phyloP scores from a whole-genome alignment of 1,140 invertebrate genomes.

The Hermatobates lingyangjiaoensis region DNA sequence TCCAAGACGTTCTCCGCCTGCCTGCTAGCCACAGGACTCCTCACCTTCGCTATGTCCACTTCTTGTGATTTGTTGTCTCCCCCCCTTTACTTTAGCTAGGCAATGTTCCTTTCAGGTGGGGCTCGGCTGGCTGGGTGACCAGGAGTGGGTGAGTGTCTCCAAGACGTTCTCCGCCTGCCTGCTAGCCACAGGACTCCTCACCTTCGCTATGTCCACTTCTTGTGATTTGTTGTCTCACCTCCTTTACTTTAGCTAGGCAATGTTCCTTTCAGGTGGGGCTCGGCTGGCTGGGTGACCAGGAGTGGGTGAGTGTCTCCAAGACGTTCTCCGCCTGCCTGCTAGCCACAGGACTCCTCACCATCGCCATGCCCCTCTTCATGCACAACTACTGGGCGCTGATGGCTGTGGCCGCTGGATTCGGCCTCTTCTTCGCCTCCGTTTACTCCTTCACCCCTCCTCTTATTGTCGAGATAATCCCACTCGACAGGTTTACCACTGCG shows the following conservation, averaged over 20 bases:
- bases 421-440: conserved; percentile 65
- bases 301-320: conserved; percentile 66
- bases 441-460: conserved; percentile 78
- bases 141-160: conserved; percentile 63
- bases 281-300: conserved; percentile 74
- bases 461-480: conserved; percentile 54
- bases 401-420: conserved; percentile 37
- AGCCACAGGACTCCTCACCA: conserved; percentile 48
- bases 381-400: conserved; percentile 37
- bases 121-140: conserved; percentile 76
- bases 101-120: conserved; percentile 40
- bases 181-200: conserved; percentile 49
- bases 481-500: conserved; percentile 66
- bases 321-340: conserved; percentile 59
- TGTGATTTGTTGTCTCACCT: too few relatives aligned
- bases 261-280: conserved; percentile 60
- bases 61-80: too few relatives aligned
- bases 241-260: too few relatives aligned
- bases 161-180: conserved; percentile 63
- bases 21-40: conserved; percentile 51
- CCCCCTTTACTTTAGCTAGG: conserved; percentile 35
- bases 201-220: conserved; percentile 48
- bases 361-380: conserved; percentile 46
- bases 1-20: conserved; percentile 60
- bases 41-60: conserved; percentile 47